Evolutionary conservation across 2,888 invertebrate species (phyloP), one percentile per base, ranked within the genome.

Genomic region (Petrolisthes cinctipes): DNA sequence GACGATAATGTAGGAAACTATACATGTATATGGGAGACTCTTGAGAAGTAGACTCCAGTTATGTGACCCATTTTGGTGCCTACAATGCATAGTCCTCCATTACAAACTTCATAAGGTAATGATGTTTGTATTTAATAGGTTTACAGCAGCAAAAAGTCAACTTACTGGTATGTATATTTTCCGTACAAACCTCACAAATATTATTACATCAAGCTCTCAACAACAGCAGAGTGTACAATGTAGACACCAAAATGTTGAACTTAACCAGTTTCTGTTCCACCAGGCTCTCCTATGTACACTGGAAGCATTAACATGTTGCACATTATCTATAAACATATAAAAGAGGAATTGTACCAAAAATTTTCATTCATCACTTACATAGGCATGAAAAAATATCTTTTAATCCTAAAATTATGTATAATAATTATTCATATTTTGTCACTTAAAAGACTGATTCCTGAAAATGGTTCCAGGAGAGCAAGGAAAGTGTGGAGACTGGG

Each of bases 291-390:
- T 37, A 37, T 82, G 82, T 86, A 82, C 80, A 86, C 37, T 85
- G 85, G 85, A 85, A 85, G 85, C 85, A 85, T 85, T 85, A 82
- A 82, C 66, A n/a, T 82, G 66, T 82, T 82, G 81, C 86, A 86
- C 23, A 86, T 9, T 73, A 82, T 73, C 80, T 86, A 86, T 80
- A 86, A 86, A 86, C 82, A 86, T 86, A 86, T 75, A 86, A 86
- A 86, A 86, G 75, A 82, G 80, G 79, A 82, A 73, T 86, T 86
- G 86, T 86, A 86, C 79, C 86, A 86, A 86, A 85, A 86, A 79
- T 75, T 86, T 82, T 82, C 76, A 81, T 80, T 75, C 56, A 73
- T 68, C 85, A 80, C 56, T 71, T 80, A 85, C 54, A 54, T 23
- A 79, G 68, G 80, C 71, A 71, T 86, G 56, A 81, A 71, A 79